phyloP scores from a whole-genome alignment of 2,113 vertebrate species.

The Phyllopteryx taeniolatus region DNA sequence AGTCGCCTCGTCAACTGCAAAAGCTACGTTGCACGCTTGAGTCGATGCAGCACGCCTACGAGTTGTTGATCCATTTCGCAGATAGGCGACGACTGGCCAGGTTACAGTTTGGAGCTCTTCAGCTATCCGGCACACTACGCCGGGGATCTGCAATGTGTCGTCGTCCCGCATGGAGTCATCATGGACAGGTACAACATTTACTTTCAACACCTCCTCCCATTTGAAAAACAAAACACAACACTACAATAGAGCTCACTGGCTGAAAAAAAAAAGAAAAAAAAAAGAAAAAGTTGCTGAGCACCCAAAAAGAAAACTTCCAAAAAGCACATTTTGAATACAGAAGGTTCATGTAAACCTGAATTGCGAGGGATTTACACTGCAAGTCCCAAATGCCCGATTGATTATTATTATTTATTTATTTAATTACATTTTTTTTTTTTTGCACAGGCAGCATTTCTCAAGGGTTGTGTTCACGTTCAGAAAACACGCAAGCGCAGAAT shows the following conservation, averaged over 20 bases:
- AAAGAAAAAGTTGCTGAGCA: neutral
- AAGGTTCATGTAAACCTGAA: no score
- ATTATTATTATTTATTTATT: no score
- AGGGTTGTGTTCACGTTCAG: no score
- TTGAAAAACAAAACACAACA: no score
- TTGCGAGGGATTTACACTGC: no score
- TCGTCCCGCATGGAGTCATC: slow-evolving; percentile 87
- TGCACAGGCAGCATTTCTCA: no score
- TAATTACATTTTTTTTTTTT: no score
- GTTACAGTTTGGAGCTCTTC: slow-evolving; percentile 87
- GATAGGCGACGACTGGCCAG: slow-evolving; percentile 85
- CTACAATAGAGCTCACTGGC: neutral
- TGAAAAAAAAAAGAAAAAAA: neutral
- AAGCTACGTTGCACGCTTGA: neutral
- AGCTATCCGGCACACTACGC: slow-evolving; percentile 85
- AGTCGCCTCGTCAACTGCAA: no score
- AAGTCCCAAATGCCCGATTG: no score
- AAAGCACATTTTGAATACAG: no score
- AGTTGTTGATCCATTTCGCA: slow-evolving; percentile 40
- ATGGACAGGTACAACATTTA: slow-evolving; percentile 81
- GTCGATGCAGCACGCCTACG: neutral
- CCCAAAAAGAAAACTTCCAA: no score
- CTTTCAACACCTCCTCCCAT: neutral
- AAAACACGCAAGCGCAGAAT: no score
- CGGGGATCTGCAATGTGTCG: slow-evolving; percentile 82